These are phyloP conservation scores for Trichonephila clavata DNA, from an alignment of 1,140 invertebrate species.

Conservation along the genomic window DNA sequence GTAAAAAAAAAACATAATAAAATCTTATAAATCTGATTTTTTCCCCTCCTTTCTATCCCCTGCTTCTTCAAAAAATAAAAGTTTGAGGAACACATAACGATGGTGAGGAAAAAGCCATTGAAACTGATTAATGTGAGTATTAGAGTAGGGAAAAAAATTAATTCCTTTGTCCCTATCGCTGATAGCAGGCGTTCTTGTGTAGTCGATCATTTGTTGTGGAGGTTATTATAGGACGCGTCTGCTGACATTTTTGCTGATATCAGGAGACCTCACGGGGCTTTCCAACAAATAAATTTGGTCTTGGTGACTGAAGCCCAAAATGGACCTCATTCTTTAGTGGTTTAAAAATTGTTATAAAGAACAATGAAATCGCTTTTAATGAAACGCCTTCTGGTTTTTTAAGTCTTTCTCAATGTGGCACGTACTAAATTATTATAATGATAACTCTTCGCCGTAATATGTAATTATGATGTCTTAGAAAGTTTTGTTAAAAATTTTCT, in stretches of 20 bases:
- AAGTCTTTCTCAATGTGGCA: too few species aligned
- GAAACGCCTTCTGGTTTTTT: too few species aligned
- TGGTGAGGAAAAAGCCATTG: slow-evolving; percentile 66
- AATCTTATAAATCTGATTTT: slow-evolving; percentile 37
- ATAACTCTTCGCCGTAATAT: too few species aligned
- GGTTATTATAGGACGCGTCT: slow-evolving; percentile 44
- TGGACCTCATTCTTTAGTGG: background rate
- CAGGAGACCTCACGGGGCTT: slow-evolving; percentile 35
- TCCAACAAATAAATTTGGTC: slow-evolving; percentile 68
- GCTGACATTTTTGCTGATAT: slow-evolving; percentile 65
- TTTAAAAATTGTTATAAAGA: too few species aligned
- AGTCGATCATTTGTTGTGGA: slow-evolving; percentile 68
- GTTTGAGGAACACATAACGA: slow-evolving; percentile 3
- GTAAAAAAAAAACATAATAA: background rate
- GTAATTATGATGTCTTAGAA: too few species aligned
- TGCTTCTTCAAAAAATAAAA: slow-evolving; percentile 21
- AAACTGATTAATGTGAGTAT: slow-evolving; percentile 75
- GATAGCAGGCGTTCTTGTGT: slow-evolving; percentile 64
- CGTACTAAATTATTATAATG: too few species aligned
- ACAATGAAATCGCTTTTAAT: too few species aligned
- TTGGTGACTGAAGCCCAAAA: background rate
- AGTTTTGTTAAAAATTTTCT: too few species aligned
- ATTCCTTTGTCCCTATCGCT: slow-evolving; percentile 73
- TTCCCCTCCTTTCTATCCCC: background rate
- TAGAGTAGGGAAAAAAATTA: slow-evolving; percentile 73